Evolutionary conservation across 2,888 invertebrate species (phyloP).

Genomic region (Drosophila atroscutellata): DNA sequence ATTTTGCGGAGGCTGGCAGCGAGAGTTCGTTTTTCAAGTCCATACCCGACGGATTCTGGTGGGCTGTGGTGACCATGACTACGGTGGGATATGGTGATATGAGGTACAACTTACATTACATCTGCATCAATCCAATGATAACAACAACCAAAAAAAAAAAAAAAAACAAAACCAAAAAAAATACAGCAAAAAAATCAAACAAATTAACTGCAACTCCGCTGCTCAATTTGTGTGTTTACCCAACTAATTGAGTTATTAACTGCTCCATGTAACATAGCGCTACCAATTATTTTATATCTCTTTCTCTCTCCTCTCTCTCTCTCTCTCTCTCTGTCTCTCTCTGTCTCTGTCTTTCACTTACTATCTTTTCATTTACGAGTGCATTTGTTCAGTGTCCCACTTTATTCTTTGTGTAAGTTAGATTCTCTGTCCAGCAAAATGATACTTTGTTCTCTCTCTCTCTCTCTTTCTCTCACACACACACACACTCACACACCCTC

Average conservation of each 20-base stretch:
- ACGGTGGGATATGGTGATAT: slow-evolving; percentile 99
- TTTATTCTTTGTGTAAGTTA: not conserved
- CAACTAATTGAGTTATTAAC: slow-evolving; percentile 36
- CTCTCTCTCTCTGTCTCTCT: not conserved
- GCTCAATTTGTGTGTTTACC: slow-evolving; percentile 38
- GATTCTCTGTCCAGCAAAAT: not conserved
- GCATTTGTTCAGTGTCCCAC: slow-evolving; percentile 21
- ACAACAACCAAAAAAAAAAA: slow-evolving; percentile 15
- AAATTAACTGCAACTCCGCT: slow-evolving; percentile 40
- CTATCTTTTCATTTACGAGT: slow-evolving; percentile 19
- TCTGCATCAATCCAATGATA: slow-evolving; percentile 44
- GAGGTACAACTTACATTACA: slow-evolving; percentile 87
- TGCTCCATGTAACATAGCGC: slow-evolving; percentile 48
- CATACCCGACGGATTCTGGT: slow-evolving; percentile 99
- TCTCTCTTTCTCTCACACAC: not conserved
- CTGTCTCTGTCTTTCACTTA: slow-evolving; percentile 22
- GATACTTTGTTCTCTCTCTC: not conserved
- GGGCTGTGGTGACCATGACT: slow-evolving; percentile 99
- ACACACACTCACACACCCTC: not conserved
- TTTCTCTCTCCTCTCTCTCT: slow-evolving; percentile 22
- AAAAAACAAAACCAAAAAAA: slow-evolving; percentile 17
- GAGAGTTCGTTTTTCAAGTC: slow-evolving; percentile 99
- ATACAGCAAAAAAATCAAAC: slow-evolving; percentile 12
- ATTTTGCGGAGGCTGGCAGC: slow-evolving; percentile 99
- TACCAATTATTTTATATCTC: slow-evolving; percentile 14